A percentile compares a stretch with the other conserved stretches of the same genome.
Evolutionary conservation across 1,140 invertebrate species (phyloP).

Genomic region (Atta colombica): DNA sequence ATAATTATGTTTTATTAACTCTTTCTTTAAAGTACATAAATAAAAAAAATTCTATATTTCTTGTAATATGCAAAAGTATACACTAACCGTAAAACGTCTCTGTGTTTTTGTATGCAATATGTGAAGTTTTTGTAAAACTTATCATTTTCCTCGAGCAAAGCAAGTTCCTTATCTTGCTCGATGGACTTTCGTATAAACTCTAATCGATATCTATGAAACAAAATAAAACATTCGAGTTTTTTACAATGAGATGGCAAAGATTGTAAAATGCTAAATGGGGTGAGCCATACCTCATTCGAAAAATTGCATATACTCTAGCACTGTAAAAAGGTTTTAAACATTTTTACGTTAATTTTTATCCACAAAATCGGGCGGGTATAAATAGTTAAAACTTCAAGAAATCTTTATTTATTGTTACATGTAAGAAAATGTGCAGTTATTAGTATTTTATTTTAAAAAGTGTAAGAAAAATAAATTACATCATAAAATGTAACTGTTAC

Average conservation of each 20-base stretch:
- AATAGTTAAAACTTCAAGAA: too few species aligned
- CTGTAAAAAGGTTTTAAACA: too few species aligned
- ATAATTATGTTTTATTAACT: constrained; percentile 17
- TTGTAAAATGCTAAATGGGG: too few species aligned
- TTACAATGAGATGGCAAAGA: neutral
- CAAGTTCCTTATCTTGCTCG: constrained; percentile 28
- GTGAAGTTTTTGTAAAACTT: constrained; percentile 40
- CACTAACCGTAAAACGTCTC: constrained; percentile 30
- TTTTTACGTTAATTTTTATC: too few species aligned
- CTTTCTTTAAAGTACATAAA: neutral
- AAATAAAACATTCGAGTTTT: neutral
- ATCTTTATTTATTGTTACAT: too few species aligned
- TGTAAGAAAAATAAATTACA: too few species aligned
- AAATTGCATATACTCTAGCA: too few species aligned
- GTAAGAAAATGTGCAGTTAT: too few species aligned
- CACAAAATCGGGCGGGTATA: too few species aligned
- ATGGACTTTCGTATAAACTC: constrained; percentile 15
- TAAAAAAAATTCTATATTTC: neutral
- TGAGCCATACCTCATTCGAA: too few species aligned
- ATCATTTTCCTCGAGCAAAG: neutral
- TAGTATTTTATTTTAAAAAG: too few species aligned
- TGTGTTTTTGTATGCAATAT: constrained; percentile 38
- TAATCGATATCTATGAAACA: constrained; percentile 19
- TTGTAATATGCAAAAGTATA: neutral
- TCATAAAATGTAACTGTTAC: too few species aligned